These are phyloP conservation scores for Cyrtorhinus lividipennis DNA, from an alignment of 1,140 invertebrate species.

Conservation along the genomic window DNA sequence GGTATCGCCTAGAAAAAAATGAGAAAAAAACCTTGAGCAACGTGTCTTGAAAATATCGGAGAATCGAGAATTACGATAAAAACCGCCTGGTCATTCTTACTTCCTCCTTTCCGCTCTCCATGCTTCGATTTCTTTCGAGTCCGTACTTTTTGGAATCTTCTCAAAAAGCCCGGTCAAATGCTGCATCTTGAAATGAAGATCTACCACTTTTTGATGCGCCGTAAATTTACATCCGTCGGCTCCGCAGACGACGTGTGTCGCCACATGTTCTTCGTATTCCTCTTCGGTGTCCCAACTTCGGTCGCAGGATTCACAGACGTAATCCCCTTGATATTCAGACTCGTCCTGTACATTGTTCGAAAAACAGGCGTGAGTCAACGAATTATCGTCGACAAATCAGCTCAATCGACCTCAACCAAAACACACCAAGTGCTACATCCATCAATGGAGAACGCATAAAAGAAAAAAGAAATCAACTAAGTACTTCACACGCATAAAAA, in stretches of 20 bases:
- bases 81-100: conserved; percentile 27
- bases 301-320: conserved; percentile 62
- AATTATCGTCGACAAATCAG: no score
- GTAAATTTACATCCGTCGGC: conserved; percentile 67
- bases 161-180: conserved; percentile 62
- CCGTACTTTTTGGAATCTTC: conserved; percentile 53
- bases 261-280: conserved; percentile 44
- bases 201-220: conserved; percentile 60
- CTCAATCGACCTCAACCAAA: no score
- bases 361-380: no score
- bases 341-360: not conserved
- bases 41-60: not conserved
- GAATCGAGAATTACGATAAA: not conserved
- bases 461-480: not conserved
- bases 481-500: not conserved
- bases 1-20: conserved; percentile 31
- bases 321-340: conserved; percentile 22
- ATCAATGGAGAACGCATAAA: not conserved
- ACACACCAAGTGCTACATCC: not conserved
- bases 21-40: not conserved
- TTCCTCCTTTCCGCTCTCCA: conserved; percentile 67
- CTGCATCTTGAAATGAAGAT: conserved; percentile 64
- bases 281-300: conserved; percentile 44
- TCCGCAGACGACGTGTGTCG: conserved; percentile 55
- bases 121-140: conserved; percentile 62